Evolutionary conservation across 2,797 vertebrate species (phyloP), one percentile per base, ranked within the genome.

Genomic region (Holocentrus rufus): DNA sequence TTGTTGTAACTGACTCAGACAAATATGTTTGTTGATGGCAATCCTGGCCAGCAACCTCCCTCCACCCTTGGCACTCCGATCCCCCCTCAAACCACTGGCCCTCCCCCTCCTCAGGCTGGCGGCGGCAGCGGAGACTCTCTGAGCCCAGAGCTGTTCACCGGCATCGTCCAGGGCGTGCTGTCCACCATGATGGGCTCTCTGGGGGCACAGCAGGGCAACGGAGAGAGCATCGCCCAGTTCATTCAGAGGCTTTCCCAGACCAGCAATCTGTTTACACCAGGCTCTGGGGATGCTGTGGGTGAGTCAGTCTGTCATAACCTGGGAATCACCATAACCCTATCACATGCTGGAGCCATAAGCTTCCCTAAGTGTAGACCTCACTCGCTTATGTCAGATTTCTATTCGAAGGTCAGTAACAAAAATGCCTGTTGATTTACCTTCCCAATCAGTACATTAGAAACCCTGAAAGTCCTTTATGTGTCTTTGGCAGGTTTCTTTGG

Each of bases 221-320:
- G 93, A 0, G 95, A 96, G 74, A 96, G 95, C 77, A 96, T 96
- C 0, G 95, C 95, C 1, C 94, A 95, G 65, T 96, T 96, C 80
- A 94, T 96, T 85, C 95, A 96, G 55, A 93, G 96, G 59, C 93
- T 96, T 65, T 96, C 95, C 15, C 95, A 95, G 55, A 94, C 94
- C 84, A 95, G 88, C 88, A 96, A 95, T 86, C 91, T 96, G 61
- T 96, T 96, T 75, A 94, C 93, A 31, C 94, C 95, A 0, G 95
- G 95, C 50, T 87, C 94, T 0, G 96, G 95, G 10, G 95, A 93
- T 4, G 95, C 95, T 9, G 92, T 94, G 0, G 95, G 95, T 96
- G 72, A 90, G 94, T 70, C 30, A 0, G 2, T n/a, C n/a, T n/a
- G n/a, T n/a, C 23, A 56, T 20, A 10, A 14, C 14, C 42, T 44